Percentiles rank a stretch among this genome's conserved stretches.
These are phyloP conservation scores for Alsophila aescularia DNA, from an alignment of 2,888 invertebrate genomes.

Conservation along the genomic window DNA sequence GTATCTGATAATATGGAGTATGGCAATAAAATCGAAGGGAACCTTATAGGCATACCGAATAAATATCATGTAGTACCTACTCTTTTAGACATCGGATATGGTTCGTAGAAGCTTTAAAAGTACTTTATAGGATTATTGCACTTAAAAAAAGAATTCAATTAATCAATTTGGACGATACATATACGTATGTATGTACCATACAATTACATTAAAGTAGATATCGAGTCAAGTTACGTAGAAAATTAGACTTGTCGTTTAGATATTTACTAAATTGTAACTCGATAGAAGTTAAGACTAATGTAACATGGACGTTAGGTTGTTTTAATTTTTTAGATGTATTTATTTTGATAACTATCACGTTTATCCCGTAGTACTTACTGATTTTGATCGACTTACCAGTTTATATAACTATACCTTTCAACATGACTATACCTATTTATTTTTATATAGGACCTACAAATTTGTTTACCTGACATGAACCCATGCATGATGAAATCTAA, in stretches of 20 bases:
- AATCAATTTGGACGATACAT: constrained; percentile 43
- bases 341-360: constrained; percentile 76
- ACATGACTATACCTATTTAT: too few species aligned
- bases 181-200: constrained; percentile 40
- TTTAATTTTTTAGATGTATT: constrained; percentile 71
- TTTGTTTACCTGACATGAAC: too few species aligned
- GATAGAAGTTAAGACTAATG: constrained; percentile 51
- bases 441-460: too few species aligned
- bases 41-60: too few species aligned
- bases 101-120: constrained; percentile 44
- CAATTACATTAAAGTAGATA: constrained; percentile 47
- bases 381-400: constrained; percentile 55
- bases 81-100: constrained; percentile 38
- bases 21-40: too few species aligned
- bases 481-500: too few species aligned
- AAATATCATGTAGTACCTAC: constrained; percentile 4
- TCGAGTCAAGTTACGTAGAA: constrained; percentile 51
- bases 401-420: constrained; percentile 15
- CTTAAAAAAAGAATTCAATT: constrained; percentile 45
- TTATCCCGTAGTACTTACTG: constrained; percentile 54
- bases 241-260: constrained; percentile 72
- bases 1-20: too few species aligned
- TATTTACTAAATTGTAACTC: constrained; percentile 65
- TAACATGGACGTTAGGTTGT: constrained; percentile 49
- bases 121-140: constrained; percentile 42